A percentile compares a stretch with the other conserved stretches of the same genome.
Conservation (phyloP, 2,797 vertebrate genomes). For the Sphaeramia orbicularis region DNA sequence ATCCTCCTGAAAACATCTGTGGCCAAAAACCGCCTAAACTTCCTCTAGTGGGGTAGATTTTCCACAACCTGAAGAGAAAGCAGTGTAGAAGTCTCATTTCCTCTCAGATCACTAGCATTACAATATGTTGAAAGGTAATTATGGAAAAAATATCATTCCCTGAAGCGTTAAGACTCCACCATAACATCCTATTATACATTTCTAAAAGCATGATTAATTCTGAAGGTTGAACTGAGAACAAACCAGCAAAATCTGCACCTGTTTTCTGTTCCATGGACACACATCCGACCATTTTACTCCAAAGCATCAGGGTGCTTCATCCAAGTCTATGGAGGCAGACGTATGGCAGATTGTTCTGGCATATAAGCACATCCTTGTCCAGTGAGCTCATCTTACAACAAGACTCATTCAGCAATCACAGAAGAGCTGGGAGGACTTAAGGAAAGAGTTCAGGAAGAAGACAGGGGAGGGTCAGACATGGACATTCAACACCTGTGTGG, state of each 20-base stretch:
- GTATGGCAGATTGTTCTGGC: constrained; percentile 32
- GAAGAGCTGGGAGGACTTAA: constrained; percentile 1
- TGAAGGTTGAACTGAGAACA: not conserved
- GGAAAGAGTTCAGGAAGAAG: constrained; percentile 5
- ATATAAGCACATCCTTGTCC: constrained; percentile 40
- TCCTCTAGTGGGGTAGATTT: too few relatives aligned
- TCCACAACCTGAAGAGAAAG: too few relatives aligned
- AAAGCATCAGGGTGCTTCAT: constrained; percentile 10
- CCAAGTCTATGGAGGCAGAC: constrained; percentile 24
- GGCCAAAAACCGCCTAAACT: too few relatives aligned
- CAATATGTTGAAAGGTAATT: too few relatives aligned
- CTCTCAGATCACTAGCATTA: too few relatives aligned
- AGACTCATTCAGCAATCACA: constrained; percentile 36
- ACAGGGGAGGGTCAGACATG: constrained; percentile 11
- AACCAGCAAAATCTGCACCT: not conserved
- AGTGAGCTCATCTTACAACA: constrained; percentile 62
- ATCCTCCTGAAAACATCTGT: too few relatives aligned
- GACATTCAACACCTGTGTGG: constrained; percentile 38
- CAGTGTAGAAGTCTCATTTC: too few relatives aligned
- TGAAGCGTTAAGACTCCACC: too few relatives aligned
- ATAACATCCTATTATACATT: too few relatives aligned
- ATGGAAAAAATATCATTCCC: too few relatives aligned
- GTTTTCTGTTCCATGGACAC: not conserved
- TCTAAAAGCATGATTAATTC: too few relatives aligned
- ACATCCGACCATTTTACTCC: constrained; percentile 26